These are phyloP conservation scores for Arothron firmamentum DNA, from an alignment of 2,113 vertebrate species.

Conservation along the genomic window DNA sequence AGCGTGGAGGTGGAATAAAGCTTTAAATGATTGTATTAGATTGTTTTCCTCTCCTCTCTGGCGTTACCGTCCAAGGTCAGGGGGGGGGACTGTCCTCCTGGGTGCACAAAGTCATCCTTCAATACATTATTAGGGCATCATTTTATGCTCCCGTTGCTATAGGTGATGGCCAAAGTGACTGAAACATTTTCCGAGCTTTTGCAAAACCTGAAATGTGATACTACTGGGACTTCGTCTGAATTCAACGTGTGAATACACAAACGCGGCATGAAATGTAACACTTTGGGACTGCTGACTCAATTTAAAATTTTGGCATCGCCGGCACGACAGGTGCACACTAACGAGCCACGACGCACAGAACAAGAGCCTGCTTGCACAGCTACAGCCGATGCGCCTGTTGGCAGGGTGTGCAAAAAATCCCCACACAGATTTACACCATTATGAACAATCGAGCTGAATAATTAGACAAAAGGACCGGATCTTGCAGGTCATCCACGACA, in stretches of 20 bases:
- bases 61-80: constrained; percentile 44
- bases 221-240: constrained; percentile 16
- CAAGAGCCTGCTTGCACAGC: too few species aligned
- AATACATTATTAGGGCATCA: neutral
- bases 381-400: too few species aligned
- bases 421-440: too few species aligned
- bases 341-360: too few species aligned
- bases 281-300: constrained; percentile 25
- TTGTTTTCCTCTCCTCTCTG: constrained; percentile 27
- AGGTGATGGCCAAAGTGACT: neutral
- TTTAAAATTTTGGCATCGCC: constrained; percentile 37
- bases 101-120: neutral
- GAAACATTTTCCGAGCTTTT: neutral
- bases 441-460: too few species aligned
- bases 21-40: constrained; percentile 15
- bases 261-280: constrained; percentile 48
- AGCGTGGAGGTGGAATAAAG: neutral
- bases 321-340: constrained; percentile 30
- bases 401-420: too few species aligned
- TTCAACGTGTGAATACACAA: constrained; percentile 43
- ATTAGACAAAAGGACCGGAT: too few species aligned
- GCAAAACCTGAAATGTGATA: constrained; percentile 17
- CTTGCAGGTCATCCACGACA: too few species aligned
- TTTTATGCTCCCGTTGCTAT: neutral
- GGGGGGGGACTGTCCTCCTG: constrained; percentile 20